These are phyloP conservation scores for Agapornis roseicollis DNA, from an alignment of 2,113 vertebrate genomes.

Conservation along the genomic window DNA sequence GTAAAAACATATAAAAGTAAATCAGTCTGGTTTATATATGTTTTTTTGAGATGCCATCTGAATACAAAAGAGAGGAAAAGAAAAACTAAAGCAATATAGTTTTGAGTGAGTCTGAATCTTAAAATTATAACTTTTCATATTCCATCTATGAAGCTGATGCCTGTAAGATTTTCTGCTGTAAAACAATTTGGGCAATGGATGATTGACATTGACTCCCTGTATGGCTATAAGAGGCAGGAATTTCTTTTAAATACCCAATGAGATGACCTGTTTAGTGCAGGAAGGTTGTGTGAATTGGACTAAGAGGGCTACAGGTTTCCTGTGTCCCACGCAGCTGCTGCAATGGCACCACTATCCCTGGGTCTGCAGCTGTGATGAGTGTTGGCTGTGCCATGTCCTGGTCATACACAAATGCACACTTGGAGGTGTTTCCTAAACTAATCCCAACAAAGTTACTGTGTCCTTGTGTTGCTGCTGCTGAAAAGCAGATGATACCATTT, in stretches of 20 bases:
- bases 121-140: not conserved
- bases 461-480: not conserved
- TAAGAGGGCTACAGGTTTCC: not conserved
- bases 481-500: not conserved
- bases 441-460: not conserved
- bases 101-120: not conserved
- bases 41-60: not conserved
- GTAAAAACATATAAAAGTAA: not conserved
- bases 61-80: not conserved
- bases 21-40: not conserved
- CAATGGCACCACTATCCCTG: not conserved
- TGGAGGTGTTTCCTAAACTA: not conserved
- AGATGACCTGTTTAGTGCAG: not conserved
- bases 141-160: not conserved
- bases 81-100: not conserved
- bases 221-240: not conserved
- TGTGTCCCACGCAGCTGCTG: not conserved
- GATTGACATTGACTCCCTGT: not conserved
- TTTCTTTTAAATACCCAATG: not conserved
- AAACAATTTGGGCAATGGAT: not conserved
- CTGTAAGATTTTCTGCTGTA: not conserved
- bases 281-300: not conserved
- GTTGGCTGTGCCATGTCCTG: rapidly evolving
- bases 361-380: rapidly evolving
- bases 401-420: rapidly evolving